A percentile compares a stretch with the other conserved stretches of the same genome.
phyloP scores from a whole-genome alignment of 2,888 invertebrate genomes.

The Cepaea hortensis region DNA sequence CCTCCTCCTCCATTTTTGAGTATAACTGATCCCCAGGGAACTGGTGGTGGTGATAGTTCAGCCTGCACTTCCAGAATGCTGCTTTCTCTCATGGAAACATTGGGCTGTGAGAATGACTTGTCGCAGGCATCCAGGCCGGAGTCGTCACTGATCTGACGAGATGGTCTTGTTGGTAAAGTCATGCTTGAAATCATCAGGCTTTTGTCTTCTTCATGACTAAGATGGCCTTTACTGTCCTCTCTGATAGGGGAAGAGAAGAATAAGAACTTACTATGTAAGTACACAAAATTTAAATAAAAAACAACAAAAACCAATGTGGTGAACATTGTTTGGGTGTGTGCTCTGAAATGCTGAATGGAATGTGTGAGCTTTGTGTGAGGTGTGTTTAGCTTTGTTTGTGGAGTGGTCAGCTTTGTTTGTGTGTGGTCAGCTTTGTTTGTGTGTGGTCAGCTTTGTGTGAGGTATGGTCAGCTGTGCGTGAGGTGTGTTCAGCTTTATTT shows the following conservation, averaged over 20 bases:
- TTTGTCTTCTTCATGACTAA: slow-evolving; percentile 61
- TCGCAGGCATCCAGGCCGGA: slow-evolving; percentile 52
- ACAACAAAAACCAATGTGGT: too few relatives aligned
- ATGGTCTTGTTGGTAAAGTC: slow-evolving; percentile 63
- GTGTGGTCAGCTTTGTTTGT: too few relatives aligned
- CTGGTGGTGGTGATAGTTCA: slow-evolving; percentile 46
- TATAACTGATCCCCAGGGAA: slow-evolving; percentile 43
- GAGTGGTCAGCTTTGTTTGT: too few relatives aligned
- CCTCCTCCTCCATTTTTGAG: slow-evolving; percentile 17
- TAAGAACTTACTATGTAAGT: not conserved
- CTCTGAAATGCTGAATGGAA: too few relatives aligned
- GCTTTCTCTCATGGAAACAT: slow-evolving; percentile 59
- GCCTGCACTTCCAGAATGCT: slow-evolving; percentile 58
- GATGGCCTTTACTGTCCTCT: slow-evolving; percentile 46
- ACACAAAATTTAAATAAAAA: not conserved
- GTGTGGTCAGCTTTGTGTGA: too few relatives aligned
- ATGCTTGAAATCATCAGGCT: slow-evolving; percentile 68
- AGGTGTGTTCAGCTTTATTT: too few relatives aligned
- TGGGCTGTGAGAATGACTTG: slow-evolving; percentile 51
- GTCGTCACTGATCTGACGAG: slow-evolving; percentile 56
- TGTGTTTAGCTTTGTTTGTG: too few relatives aligned
- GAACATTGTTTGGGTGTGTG: too few relatives aligned
- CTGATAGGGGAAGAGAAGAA: slow-evolving; percentile 6
- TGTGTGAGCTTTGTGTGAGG: too few relatives aligned
- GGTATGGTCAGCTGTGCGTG: too few relatives aligned